Conservation (phyloP, 37 sponge, comb jelly and placozoan genomes). For the Ephydatia muelleri region DNA sequence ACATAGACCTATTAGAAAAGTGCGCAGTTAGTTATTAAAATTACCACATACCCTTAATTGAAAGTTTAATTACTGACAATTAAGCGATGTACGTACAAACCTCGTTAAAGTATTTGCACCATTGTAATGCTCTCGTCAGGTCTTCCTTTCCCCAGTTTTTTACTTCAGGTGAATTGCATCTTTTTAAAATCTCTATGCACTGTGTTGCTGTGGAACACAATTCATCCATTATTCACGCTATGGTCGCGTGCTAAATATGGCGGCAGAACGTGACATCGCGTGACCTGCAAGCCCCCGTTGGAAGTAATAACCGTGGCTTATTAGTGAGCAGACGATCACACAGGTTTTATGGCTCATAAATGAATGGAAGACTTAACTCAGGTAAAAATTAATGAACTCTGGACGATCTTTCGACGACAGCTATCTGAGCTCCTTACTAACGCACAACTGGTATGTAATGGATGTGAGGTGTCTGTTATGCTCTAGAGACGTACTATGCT, state of each 20-base stretch:
- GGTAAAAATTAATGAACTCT: slow-evolving; percentile 1
- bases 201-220: slow-evolving; percentile 4
- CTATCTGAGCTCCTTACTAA: not conserved
- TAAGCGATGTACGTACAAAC: slow-evolving; percentile 23
- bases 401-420: not conserved
- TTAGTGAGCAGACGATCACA: not conserved
- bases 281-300: not conserved
- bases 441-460: not conserved
- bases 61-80: not conserved
- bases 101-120: slow-evolving; percentile 58
- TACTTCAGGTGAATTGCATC: slow-evolving; percentile 43
- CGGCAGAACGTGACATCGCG: not conserved
- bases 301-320: not conserved
- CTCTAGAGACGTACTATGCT: not conserved
- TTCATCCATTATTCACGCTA: not conserved
- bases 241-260: not conserved
- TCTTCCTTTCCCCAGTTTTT: slow-evolving; percentile 61
- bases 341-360: not conserved
- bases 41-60: not conserved
- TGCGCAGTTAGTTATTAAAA: not conserved
- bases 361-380: not conserved
- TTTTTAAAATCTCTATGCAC: slow-evolving; percentile 35
- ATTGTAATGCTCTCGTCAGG: slow-evolving; percentile 49
- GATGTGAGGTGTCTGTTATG: too few relatives aligned
- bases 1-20: slow-evolving; percentile 31